These are phyloP conservation scores for Torymus texanus DNA, from an alignment of 2,888 invertebrate species.

Conservation along the genomic window DNA sequence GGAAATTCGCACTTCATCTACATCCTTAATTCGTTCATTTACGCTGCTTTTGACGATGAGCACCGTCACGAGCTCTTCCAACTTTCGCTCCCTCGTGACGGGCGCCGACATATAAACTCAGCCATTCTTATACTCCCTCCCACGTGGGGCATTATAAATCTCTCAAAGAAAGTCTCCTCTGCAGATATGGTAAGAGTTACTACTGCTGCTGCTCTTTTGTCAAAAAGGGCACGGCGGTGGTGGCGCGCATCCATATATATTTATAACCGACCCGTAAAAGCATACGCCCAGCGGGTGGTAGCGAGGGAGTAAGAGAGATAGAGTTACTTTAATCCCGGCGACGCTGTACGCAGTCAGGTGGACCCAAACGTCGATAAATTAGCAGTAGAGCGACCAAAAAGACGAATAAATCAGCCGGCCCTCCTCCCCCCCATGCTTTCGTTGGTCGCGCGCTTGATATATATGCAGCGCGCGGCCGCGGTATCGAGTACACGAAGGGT, in stretches of 20 bases:
- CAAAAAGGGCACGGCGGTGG: slow-evolving; percentile 17
- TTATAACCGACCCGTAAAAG: too few relatives aligned
- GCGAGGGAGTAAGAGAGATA: background rate
- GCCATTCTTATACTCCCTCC: too few relatives aligned
- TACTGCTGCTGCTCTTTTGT: slow-evolving; percentile 5
- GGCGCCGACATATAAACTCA: too few relatives aligned
- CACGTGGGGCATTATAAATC: slow-evolving; percentile 4
- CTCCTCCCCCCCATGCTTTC: background rate
- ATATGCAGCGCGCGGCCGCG: slow-evolving; percentile 3
- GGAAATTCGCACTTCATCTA: slow-evolving; percentile 9
- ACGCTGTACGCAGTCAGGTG: slow-evolving; percentile 4
- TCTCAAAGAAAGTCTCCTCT: background rate
- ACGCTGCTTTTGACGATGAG: background rate
- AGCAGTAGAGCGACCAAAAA: slow-evolving; percentile 21
- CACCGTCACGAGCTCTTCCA: too few relatives aligned
- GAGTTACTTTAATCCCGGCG: slow-evolving; percentile 6
- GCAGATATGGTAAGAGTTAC: slow-evolving; percentile 6
- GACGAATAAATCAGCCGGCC: slow-evolving; percentile 33
- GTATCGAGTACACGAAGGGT: slow-evolving; percentile 5
- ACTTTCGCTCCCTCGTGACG: too few relatives aligned
- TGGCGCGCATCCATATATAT: background rate
- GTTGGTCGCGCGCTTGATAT: slow-evolving; percentile 20
- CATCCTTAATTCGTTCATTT: slow-evolving; percentile 6
- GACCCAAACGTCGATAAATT: slow-evolving; percentile 41
- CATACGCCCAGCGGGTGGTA: background rate